A percentile compares a stretch with the other conserved stretches of the same genome.
Conservation (phyloP, 1,140 invertebrate genomes). For the Lamellibrachia luymesi region DNA sequence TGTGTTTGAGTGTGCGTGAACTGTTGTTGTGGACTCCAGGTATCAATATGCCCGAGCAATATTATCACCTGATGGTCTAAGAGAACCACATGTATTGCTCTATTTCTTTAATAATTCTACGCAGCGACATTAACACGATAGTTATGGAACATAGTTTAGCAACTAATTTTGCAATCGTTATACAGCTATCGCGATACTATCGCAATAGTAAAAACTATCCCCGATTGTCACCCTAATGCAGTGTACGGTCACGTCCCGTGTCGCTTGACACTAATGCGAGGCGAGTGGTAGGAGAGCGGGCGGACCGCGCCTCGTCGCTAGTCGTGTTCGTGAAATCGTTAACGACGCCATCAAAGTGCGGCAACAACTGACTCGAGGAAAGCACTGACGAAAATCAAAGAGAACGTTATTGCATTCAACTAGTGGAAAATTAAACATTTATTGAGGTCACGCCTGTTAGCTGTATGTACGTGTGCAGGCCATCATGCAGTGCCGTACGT, state of each 20-base stretch:
- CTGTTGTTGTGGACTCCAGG: no score
- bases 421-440: conserved; percentile 6
- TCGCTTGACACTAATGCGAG: neutral
- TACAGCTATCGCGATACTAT: no score
- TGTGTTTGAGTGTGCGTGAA: no score
- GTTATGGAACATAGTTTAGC: no score
- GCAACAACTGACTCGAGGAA: neutral
- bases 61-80: no score
- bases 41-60: no score
- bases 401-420: neutral
- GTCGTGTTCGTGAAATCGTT: conserved; percentile 4
- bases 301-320: neutral
- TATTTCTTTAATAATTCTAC: no score
- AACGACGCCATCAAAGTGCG: neutral
- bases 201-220: no score
- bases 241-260: neutral
- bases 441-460: neutral
- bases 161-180: no score
- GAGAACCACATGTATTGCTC: no score
- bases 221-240: no score
- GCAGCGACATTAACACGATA: no score
- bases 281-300: neutral
- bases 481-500: neutral
- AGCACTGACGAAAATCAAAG: conserved; percentile 1
- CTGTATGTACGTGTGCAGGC: neutral